These are phyloP conservation scores for Lanistes nyassanus DNA, from an alignment of 1,140 invertebrate species.

Conservation along the genomic window DNA sequence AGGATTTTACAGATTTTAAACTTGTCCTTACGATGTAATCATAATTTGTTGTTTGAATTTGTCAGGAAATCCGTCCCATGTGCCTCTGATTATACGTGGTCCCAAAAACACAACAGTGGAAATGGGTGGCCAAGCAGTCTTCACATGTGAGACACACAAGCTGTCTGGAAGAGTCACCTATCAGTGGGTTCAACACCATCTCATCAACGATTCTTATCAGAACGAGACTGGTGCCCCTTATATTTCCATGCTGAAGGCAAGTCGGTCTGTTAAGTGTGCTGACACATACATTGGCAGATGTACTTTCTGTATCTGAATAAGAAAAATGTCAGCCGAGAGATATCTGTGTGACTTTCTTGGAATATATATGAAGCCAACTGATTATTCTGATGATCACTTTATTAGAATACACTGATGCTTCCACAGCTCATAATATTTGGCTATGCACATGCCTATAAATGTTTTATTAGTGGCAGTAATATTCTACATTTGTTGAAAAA, in stretches of 20 bases:
- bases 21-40: no score
- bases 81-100: constrained; percentile 11
- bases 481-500: no score
- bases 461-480: no score
- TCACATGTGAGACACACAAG: constrained; percentile 6
- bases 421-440: no score
- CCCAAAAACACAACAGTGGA: constrained; percentile 20
- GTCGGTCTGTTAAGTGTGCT: neutral
- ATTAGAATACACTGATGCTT: no score
- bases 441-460: no score
- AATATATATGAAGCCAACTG: neutral
- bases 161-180: neutral
- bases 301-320: neutral
- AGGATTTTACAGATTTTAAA: no score
- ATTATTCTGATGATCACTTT: neutral
- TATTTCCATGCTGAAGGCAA: constrained; percentile 25
- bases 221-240: constrained; percentile 18
- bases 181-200: constrained; percentile 22
- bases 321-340: neutral
- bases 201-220: constrained; percentile 24
- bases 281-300: no score
- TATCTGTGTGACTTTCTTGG: no score
- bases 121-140: neutral
- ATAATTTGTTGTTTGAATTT: no score
- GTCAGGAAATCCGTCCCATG: constrained; percentile 1